These are phyloP conservation scores for Pteropus alecto DNA, from an alignment of 2,113 vertebrate species.

Conservation along the genomic window DNA sequence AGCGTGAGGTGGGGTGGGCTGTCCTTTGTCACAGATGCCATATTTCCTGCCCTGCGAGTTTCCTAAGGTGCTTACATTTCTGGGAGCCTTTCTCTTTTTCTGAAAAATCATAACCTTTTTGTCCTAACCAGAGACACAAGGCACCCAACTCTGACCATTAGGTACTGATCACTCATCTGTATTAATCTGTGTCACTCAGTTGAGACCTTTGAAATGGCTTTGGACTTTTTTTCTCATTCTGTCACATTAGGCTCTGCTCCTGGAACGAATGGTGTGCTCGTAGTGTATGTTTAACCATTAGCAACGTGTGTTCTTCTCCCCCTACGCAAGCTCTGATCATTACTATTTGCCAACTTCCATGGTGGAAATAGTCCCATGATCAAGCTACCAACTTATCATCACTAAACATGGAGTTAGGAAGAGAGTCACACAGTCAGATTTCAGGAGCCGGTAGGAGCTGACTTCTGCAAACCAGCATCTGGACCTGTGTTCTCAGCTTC, in stretches of 20 bases:
- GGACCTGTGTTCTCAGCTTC: neutral
- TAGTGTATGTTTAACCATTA: neutral
- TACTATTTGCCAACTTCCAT: neutral
- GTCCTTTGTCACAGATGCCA: too few relatives aligned
- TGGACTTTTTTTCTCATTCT: neutral
- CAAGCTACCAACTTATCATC: neutral
- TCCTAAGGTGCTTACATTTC: neutral
- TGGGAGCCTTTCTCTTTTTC: neutral
- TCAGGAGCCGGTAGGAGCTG: neutral
- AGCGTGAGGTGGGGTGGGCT: neutral
- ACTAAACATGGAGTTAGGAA: neutral
- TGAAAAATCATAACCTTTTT: neutral
- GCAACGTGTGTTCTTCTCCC: neutral
- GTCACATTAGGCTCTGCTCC: neutral
- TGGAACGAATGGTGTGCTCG: neutral
- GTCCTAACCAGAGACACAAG: neutral
- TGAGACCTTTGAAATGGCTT: neutral
- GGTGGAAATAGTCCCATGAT: neutral
- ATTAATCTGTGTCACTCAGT: neutral
- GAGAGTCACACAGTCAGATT: accelerated
- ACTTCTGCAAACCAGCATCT: neutral
- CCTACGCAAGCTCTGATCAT: neutral
- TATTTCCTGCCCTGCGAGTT: neutral
- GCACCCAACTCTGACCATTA: neutral
- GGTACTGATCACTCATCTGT: too few relatives aligned